These are phyloP conservation scores for Augiades crinisus DNA, from an alignment of 2,888 invertebrate genomes.

Conservation along the genomic window DNA sequence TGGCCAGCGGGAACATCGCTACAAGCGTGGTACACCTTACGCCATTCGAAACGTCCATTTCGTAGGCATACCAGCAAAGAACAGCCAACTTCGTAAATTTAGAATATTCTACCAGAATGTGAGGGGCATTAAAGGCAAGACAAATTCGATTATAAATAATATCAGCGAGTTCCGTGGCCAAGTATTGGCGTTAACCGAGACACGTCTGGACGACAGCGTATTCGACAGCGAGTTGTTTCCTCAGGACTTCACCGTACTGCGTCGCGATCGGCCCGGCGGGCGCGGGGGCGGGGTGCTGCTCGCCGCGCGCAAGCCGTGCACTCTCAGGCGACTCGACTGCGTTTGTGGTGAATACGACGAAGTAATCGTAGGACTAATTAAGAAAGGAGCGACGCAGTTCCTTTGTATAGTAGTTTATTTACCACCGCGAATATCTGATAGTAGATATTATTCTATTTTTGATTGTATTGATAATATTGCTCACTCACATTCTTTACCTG, in stretches of 20 bases:
- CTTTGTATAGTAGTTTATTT: no score
- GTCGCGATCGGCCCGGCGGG: slow-evolving; percentile 20
- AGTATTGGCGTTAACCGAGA: not conserved
- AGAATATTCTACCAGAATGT: not conserved
- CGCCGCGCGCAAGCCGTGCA: not conserved
- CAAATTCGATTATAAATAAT: no score
- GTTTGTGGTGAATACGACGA: not conserved
- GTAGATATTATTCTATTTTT: no score
- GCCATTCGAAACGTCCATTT: no score
- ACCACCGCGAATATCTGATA: no score
- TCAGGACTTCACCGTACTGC: not conserved
- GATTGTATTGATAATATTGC: not conserved
- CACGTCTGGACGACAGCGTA: not conserved
- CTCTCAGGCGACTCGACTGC: not conserved
- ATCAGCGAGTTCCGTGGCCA: not conserved
- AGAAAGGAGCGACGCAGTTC: not conserved
- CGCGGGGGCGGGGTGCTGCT: not conserved
- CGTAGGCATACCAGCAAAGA: no score
- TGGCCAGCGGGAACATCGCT: no score
- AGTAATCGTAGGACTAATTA: not conserved
- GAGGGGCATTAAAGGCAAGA: not conserved
- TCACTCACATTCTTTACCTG: not conserved
- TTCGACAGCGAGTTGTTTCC: not conserved
- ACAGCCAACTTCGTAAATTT: no score
- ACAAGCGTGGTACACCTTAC: not conserved